Evolutionary conservation across 2,888 invertebrate species (phyloP).

Genomic region (Macrosoma leucophasiata): DNA sequence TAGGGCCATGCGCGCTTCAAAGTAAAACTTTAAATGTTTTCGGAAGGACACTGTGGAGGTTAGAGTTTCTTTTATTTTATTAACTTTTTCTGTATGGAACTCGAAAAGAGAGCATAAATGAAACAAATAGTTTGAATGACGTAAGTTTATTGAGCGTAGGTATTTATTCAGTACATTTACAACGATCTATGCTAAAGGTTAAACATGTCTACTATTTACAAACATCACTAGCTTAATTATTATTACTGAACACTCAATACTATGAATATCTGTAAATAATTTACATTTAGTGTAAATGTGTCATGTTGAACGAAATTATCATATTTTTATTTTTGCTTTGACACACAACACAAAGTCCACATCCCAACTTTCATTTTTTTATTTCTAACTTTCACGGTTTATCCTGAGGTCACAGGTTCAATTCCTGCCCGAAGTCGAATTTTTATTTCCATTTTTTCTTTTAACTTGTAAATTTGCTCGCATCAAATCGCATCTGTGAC

Average conservation of each 20-base stretch:
- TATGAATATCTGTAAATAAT: constrained; percentile 12
- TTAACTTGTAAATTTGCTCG: constrained; percentile 1
- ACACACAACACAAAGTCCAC: neutral
- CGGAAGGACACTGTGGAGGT: neutral
- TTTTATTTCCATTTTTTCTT: too few relatives aligned
- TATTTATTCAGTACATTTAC: constrained; percentile 23
- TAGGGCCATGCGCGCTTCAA: constrained; percentile 1
- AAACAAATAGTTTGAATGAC: neutral
- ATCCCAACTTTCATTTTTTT: constrained; percentile 1
- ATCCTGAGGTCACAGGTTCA: too few relatives aligned
- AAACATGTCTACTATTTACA: constrained; percentile 14
- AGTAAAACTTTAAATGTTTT: neutral
- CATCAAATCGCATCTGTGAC: too few relatives aligned
- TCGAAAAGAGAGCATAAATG: neutral
- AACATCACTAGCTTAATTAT: constrained; percentile 4
- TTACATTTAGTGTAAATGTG: neutral
- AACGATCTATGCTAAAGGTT: constrained; percentile 16
- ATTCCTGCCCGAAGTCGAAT: too few relatives aligned
- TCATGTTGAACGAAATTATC: neutral
- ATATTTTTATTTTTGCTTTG: neutral
- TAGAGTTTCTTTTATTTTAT: constrained; percentile 4
- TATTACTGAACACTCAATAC: constrained; percentile 19
- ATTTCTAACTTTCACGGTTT: constrained; percentile 1
- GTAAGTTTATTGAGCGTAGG: constrained; percentile 20
- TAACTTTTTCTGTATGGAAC: neutral